Evolutionary conservation across 2,113 vertebrate genomes (phyloP), one percentile per base, ranked within the genome.

Genomic region (Cairina moschata): DNA sequence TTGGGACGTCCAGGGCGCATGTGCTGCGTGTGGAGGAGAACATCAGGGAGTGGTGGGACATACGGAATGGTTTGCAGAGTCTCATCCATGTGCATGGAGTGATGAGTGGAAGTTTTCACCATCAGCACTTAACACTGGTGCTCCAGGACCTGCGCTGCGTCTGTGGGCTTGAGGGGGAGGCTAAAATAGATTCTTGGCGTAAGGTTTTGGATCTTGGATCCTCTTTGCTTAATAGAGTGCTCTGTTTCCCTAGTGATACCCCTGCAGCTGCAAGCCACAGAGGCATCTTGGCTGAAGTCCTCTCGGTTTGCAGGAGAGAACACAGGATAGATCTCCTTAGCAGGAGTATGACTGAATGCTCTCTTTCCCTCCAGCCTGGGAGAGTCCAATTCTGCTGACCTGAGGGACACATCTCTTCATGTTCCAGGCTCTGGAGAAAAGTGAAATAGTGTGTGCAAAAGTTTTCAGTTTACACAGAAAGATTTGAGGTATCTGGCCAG

Each of bases 221-320:
- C 83, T 89, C 48, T 92, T 84, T 89, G 71, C 83, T 93, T 95
- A 94, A 94, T 86, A 62, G 92, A 88, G 88, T 89, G 88, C 93
- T 84, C 86, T 94, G 83, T 94, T 76, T 95, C 92, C 95, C 90
- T 75, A 68, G 83, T 29, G 90, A 91, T 94, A 79, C 16, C 13
- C 21, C 74, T 97, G 95, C 95, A 97, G 95, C 93, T 97, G 95
- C 83, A 59, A 96, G 88, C 80, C 90, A 81, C 95, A 82, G 92
- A 88, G 93, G 66, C 83, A 54, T 90, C 82, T 96, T 96, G 93
- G 95, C 95, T 93, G 73, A 54, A 88, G 77, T 93, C 66, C 80
- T 91, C 69, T 82, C 8, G 5, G 62, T 93, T 95, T 96, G 75
- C 88, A 84, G 56, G 56, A 84, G 80, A 72, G 66, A 93, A 75